Conservation (phyloP, 2,797 vertebrate genomes). For the Morelia viridis region DNA sequence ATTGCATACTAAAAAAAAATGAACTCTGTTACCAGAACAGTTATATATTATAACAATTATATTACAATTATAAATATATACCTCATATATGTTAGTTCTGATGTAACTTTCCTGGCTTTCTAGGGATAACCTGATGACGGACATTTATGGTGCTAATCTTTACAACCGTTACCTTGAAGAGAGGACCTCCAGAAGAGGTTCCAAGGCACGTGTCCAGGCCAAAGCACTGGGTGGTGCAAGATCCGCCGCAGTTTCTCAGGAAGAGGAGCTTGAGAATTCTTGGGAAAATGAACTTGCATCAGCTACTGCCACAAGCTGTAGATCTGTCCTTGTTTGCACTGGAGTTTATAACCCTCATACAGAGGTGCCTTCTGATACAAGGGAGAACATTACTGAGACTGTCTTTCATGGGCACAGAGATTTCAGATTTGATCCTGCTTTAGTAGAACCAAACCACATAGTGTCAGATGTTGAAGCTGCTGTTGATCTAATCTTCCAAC, state of each 20-base stretch:
- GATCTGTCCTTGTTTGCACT: constrained; percentile 86
- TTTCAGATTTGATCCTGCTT: constrained; percentile 80
- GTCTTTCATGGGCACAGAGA: constrained; percentile 84
- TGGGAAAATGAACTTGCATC: constrained; percentile 76
- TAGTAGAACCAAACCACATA: constrained; percentile 79
- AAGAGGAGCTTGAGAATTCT: constrained; percentile 61
- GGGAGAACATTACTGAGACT: constrained; percentile 70
- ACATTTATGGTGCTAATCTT: constrained; percentile 89
- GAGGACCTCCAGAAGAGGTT: constrained; percentile 48
- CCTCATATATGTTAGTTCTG: background rate
- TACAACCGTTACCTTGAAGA: constrained; percentile 85
- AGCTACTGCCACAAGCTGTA: constrained; percentile 79
- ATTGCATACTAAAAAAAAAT: background rate
- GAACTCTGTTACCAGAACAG: no score
- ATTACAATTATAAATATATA: no score
- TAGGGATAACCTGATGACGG: constrained; percentile 90
- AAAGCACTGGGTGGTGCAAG: constrained; percentile 39
- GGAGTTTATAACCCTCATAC: constrained; percentile 81
- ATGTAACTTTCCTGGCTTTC: background rate
- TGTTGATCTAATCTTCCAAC: constrained; percentile 83
- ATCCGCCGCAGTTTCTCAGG: constrained; percentile 61
- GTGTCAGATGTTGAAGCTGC: constrained; percentile 85
- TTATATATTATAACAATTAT: no score
- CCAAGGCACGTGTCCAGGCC: constrained; percentile 59
- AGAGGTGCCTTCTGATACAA: constrained; percentile 56